These are phyloP conservation scores for Corapipo altera DNA, from an alignment of 2,113 vertebrate species.

Conservation along the genomic window DNA sequence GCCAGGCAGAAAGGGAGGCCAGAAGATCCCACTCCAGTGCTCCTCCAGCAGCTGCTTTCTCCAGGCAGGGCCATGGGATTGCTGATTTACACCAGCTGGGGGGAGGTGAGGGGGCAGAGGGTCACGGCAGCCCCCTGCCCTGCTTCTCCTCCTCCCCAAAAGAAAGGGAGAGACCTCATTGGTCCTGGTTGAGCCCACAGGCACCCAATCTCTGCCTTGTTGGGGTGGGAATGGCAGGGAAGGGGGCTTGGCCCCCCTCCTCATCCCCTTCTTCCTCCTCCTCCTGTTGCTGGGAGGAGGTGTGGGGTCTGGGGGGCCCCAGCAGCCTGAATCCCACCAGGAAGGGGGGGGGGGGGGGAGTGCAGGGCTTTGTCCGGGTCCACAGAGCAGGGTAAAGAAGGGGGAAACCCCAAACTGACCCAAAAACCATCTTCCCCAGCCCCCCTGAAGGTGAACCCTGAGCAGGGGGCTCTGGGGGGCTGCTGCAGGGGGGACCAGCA, in stretches of 20 bases:
- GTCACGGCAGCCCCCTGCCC: background rate
- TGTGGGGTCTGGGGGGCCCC: background rate
- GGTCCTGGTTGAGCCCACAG: background rate
- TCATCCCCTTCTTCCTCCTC: background rate
- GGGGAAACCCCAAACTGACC: background rate
- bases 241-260: background rate
- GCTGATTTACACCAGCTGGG: background rate
- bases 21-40: fast-evolving
- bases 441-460: background rate
- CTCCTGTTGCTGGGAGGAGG: background rate
- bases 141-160: background rate
- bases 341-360: background rate
- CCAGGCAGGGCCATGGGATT: fast-evolving
- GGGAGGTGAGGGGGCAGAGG: background rate
- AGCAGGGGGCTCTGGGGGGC: background rate
- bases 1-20: background rate
- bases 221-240: background rate
- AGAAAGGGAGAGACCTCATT: background rate
- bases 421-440: background rate
- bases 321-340: background rate
- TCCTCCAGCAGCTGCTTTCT: background rate
- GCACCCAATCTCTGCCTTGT: constrained; percentile 63
- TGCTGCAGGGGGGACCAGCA: background rate
- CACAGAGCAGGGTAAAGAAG: background rate
- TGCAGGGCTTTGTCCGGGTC: background rate